Percentiles rank a stretch among this genome's conserved stretches.
Evolutionary conservation across 2,888 invertebrate species (phyloP).

Genomic region (Amorpha juglandis): DNA sequence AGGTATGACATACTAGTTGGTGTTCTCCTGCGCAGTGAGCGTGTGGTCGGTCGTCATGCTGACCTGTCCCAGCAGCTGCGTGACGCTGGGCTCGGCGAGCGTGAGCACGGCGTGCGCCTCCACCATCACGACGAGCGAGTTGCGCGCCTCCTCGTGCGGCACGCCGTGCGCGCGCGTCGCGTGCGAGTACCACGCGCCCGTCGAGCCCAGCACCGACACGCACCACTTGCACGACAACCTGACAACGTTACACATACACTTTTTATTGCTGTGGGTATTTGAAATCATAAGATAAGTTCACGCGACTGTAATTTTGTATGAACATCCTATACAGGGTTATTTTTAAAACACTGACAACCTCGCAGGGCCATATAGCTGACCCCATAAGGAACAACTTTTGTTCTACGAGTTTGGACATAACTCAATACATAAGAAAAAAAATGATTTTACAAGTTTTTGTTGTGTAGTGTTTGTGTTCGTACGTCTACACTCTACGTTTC

Average conservation of each 20-base stretch:
- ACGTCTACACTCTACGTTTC: too few species aligned
- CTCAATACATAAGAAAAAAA: too few species aligned
- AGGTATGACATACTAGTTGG: slow-evolving; percentile 34
- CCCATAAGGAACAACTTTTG: too few species aligned
- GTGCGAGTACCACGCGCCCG: slow-evolving; percentile 85
- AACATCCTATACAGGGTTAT: too few species aligned
- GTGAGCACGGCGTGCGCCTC: slow-evolving; percentile 86
- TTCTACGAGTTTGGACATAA: too few species aligned
- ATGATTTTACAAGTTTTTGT: too few species aligned
- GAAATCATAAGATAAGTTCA: too few species aligned
- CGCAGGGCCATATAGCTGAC: too few species aligned
- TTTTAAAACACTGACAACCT: too few species aligned
- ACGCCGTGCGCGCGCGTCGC: slow-evolving; percentile 84
- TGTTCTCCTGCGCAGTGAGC: slow-evolving; percentile 51
- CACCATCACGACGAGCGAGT: slow-evolving; percentile 85
- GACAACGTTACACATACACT: slow-evolving; percentile 14
- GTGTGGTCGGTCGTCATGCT: slow-evolving; percentile 62
- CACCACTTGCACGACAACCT: slow-evolving; percentile 85
- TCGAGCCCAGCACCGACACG: slow-evolving; percentile 76
- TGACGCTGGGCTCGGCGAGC: slow-evolving; percentile 73
- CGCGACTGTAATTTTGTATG: too few species aligned
- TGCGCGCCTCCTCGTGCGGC: slow-evolving; percentile 83
- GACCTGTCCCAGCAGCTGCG: slow-evolving; percentile 72
- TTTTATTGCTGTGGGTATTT: too few species aligned
- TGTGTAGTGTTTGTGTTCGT: too few species aligned